Conservation (phyloP, 2,113 vertebrate genomes). For the Eupsittula cactorum region DNA sequence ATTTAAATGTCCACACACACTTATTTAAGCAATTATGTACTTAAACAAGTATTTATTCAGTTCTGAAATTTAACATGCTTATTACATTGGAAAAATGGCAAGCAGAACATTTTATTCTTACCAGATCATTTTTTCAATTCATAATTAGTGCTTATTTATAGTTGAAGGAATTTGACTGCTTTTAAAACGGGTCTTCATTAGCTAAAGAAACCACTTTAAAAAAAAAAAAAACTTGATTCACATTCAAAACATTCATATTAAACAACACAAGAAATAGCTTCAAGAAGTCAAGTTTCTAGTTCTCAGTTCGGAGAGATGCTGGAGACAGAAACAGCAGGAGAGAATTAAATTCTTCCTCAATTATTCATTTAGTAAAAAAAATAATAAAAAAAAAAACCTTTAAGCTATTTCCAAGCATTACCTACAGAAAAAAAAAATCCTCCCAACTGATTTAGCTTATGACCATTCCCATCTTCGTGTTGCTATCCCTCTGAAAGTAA, state of each 20-base stretch:
- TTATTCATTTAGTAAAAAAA: not conserved
- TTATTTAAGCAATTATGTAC: slow-evolving; percentile 59
- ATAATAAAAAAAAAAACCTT: not conserved
- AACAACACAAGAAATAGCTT: slow-evolving; percentile 47
- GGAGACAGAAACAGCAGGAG: slow-evolving; percentile 20
- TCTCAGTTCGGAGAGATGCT: slow-evolving; percentile 14
- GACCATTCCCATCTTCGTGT: not conserved
- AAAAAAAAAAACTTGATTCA: slow-evolving; percentile 35
- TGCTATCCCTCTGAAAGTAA: not conserved
- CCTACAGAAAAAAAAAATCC: not conserved
- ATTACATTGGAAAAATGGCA: slow-evolving; percentile 48
- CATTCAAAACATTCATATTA: slow-evolving; percentile 35
- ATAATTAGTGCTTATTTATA: slow-evolving; percentile 36
- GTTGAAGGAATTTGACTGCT: slow-evolving; percentile 7
- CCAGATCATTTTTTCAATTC: slow-evolving; percentile 1
- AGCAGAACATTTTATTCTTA: slow-evolving; percentile 36
- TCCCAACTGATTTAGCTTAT: not conserved
- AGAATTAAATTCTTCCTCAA: slow-evolving; percentile 19
- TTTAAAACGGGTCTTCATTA: not conserved
- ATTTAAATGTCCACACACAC: slow-evolving; percentile 32
- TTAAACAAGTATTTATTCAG: slow-evolving; percentile 60
- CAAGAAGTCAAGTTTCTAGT: slow-evolving; percentile 4
- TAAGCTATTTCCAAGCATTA: not conserved
- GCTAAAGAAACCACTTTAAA: slow-evolving; percentile 30
- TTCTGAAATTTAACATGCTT: slow-evolving; percentile 44